Base-by-base conservation (phyloP, 2,888 invertebrate genomes). In the Pterostichus madidus region DNA sequence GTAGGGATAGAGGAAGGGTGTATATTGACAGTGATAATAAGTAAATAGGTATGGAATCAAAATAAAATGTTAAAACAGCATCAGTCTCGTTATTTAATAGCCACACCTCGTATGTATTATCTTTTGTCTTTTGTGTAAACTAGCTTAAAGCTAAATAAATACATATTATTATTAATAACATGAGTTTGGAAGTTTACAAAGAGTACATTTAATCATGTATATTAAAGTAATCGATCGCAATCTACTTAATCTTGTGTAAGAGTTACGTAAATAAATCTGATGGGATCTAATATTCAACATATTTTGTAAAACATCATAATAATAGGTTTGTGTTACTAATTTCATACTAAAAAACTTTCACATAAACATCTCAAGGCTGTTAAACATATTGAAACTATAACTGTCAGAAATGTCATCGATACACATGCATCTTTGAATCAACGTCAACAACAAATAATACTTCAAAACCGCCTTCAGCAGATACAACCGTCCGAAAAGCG, bases 311-410 rank as follows among this genome's bases (percentile, higher is more conserved):
- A 5, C 11, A 64, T 8, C n/a, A 64, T 64, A 64, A 64, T 64
- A 64, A 64, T 32, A 35, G 64, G 32, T 64, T 5, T n/a, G 49
- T 49, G 10, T 49, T 13, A 49, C 49, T 49, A 49, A 49, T 49
- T 64, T 32, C 32, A 64, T 11, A 24, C 24, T 3, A 59, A 35
- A n/a, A 64, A 64, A 64, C 64, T 64, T 64, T 64, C 64, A 35
- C 64, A 64, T 39, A 59, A 59, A 59, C n/a, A 64, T 64, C 64
- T 64, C 6, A 64, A 64, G 64, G 64, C 59, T 24, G 31, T 31
- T 24, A 24, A 56, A 31, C 59, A 61, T 15, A 39, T 64, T 64
- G 64, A 64, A 64, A 59, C 31, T 32, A 64, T 64, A 64, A 64
- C 35, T 64, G 64, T 64, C 64, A 64, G 64, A 35, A 35, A 35